A percentile compares a stretch with the other conserved stretches of the same genome.
These are phyloP conservation scores for Apocheima hispidaria DNA, from an alignment of 2,888 invertebrate genomes.

Conservation along the genomic window DNA sequence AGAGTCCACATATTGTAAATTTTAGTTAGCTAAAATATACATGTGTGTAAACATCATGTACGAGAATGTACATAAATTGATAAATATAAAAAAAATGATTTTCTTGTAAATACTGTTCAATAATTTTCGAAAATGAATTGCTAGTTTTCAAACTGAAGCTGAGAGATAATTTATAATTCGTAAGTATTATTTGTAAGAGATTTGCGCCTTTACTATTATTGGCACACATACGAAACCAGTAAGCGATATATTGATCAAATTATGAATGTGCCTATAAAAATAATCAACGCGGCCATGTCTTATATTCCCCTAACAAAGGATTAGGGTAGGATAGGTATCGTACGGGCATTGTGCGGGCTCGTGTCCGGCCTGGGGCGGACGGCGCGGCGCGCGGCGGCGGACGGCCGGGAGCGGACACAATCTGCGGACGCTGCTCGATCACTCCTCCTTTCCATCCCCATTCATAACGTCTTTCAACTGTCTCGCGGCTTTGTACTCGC, in stretches of 20 bases:
- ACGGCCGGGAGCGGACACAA: slow-evolving; percentile 39
- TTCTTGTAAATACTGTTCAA: too few species aligned
- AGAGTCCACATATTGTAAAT: too few species aligned
- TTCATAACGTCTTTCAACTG: slow-evolving; percentile 82
- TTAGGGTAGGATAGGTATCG: slow-evolving; percentile 55
- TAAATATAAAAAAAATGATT: too few species aligned
- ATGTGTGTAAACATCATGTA: too few species aligned
- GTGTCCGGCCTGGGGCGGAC: slow-evolving; percentile 48
- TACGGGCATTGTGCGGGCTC: slow-evolving; percentile 51
- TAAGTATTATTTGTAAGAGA: too few species aligned
- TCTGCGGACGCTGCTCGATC: slow-evolving; percentile 74
- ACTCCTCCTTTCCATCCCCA: slow-evolving; percentile 81
- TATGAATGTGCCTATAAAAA: slow-evolving; percentile 17
- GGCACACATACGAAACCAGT: too few species aligned
- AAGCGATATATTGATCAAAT: slow-evolving; percentile 11
- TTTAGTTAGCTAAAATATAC: too few species aligned
- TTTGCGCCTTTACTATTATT: too few species aligned
- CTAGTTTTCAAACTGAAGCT: too few species aligned
- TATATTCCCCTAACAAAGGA: slow-evolving; percentile 61
- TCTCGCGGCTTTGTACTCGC: slow-evolving; percentile 70
- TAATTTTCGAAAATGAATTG: too few species aligned
- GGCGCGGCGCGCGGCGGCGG: slow-evolving; percentile 37
- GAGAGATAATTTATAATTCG: too few species aligned
- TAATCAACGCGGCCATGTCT: slow-evolving; percentile 26
- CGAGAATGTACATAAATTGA: too few species aligned